Base-by-base conservation (phyloP, 2,888 invertebrate species). In the Epistrophe grossulariae region DNA sequence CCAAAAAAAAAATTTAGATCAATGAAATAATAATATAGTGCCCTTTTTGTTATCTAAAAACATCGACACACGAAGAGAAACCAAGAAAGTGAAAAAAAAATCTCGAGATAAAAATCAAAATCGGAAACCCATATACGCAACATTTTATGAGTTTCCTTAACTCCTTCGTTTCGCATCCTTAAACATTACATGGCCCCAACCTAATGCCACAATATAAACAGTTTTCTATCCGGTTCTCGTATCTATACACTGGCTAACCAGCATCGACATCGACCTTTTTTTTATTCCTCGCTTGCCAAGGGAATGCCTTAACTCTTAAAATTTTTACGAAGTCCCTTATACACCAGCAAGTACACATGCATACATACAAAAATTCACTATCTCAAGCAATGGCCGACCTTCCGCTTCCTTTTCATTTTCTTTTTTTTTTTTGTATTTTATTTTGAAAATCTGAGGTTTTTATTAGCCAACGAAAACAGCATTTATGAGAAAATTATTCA, bases 81-180 rank as follows among this genome's bases (percentile, higher is more conserved):
- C 40, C 40, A 55, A 70, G 31, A 38, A 19, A 52, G 15, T n/a
- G 17, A 68, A 72, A 38, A 62, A 60, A 68, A 83, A 78, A 78
- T 72, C 77, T 66, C 55, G 38, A 83, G 60, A 79, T 57, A 79
- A 81, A 82, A 87, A 81, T 79, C 74, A 87, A 83, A 87, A 87
- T 87, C 79, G 87, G 79, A 87, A 87, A 74, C 71, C 74, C 79
- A 83, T 87, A 87, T 79, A 87, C 79, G 83, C 83, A 87, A 76
- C 87, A 72, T 87, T 87, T 87, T 87, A 87, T 83, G 83, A 87
- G 87, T 83, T 85, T 87, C 83, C 79, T 83, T 87, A 83, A 87
- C 87, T 87, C 83, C 79, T 87, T 83, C 79, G 79, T 79, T 87
- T 79, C 87, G 87, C 87, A 83, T 87, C 76, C 83, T 87, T 87